Conservation (phyloP, 2,113 vertebrate genomes). For the Tiliqua scincoides region DNA sequence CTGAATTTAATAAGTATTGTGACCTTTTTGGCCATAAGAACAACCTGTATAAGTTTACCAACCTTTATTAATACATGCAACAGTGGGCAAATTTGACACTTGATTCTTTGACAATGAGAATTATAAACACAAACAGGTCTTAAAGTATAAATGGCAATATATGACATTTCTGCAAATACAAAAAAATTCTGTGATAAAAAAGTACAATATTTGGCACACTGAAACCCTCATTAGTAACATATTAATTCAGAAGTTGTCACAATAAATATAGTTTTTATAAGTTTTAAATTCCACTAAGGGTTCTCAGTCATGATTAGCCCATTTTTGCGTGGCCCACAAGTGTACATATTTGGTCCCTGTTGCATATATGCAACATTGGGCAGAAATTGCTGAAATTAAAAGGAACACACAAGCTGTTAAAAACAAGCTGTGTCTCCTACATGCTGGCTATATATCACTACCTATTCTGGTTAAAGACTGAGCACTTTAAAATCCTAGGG, state of each 20-base stretch:
- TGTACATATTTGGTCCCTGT: too few relatives aligned
- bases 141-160: constrained; percentile 1
- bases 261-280: neutral
- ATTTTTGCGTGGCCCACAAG: too few relatives aligned
- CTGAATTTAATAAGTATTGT: neutral
- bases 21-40: neutral
- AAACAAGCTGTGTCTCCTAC: neutral
- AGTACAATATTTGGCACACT: too few relatives aligned
- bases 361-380: too few relatives aligned
- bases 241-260: too few relatives aligned
- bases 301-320: too few relatives aligned
- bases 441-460: neutral
- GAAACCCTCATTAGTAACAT: too few relatives aligned
- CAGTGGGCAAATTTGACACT: neutral
- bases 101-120: neutral
- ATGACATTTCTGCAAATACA: constrained; percentile 6
- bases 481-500: neutral
- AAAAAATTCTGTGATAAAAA: neutral
- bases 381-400: too few relatives aligned
- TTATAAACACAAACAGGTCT: neutral
- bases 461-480: neutral
- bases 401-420: too few relatives aligned
- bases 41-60: neutral
- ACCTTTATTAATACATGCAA: neutral
- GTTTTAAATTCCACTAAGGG: neutral